Evolutionary conservation across 2,888 invertebrate genomes (phyloP).

Genomic region (Lasioglossum zephyrum): DNA sequence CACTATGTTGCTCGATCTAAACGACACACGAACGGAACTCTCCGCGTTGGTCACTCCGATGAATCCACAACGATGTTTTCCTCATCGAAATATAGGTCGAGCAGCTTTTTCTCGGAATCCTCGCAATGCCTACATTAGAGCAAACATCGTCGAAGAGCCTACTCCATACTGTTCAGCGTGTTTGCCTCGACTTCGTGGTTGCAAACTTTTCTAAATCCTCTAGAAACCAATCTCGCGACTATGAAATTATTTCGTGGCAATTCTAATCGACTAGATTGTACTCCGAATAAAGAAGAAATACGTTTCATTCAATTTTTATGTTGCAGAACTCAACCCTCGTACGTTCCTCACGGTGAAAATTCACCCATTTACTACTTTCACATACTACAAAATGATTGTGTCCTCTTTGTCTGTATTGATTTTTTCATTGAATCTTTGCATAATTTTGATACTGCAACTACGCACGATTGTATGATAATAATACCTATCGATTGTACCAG

Average conservation of each 20-base stretch:
- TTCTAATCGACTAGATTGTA: background rate
- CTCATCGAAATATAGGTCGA: conserved; percentile 66
- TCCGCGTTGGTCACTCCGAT: conserved; percentile 31
- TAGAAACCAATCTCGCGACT: background rate
- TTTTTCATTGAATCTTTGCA: no score
- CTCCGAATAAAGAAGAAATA: background rate
- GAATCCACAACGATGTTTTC: conserved; percentile 54
- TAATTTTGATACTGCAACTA: no score
- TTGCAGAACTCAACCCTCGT: background rate
- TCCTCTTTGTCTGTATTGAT: no score
- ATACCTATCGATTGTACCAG: no score
- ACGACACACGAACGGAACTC: background rate
- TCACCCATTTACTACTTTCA: no score
- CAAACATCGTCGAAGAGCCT: conserved; percentile 43
- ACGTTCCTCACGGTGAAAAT: no score
- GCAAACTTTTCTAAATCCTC: background rate
- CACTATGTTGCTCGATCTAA: background rate
- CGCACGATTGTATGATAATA: no score
- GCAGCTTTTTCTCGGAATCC: conserved; percentile 57
- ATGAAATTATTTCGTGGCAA: background rate
- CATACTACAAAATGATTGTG: no score
- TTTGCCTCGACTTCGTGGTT: background rate
- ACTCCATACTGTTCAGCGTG: conserved; percentile 26
- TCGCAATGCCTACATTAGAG: conserved; percentile 46
- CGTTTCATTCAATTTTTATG: background rate